phyloP scores from a whole-genome alignment of 2,113 vertebrate genomes.

The Ochotona curzoniae region DNA sequence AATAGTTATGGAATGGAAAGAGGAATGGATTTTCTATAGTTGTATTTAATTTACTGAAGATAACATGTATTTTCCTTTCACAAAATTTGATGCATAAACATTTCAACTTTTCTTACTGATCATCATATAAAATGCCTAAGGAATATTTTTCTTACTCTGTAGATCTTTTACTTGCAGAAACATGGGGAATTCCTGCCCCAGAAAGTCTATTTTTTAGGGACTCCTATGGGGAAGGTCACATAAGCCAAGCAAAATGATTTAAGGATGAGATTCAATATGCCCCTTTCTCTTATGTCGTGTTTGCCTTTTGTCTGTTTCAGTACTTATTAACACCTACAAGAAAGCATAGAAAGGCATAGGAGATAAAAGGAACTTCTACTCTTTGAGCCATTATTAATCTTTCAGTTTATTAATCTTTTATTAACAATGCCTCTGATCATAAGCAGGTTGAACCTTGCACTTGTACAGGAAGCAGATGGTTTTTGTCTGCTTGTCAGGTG shows the following conservation, averaged over 20 bases:
- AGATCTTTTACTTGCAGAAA: slow-evolving; percentile 29
- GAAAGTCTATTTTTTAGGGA: slow-evolving; percentile 13
- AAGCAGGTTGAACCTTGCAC: neutral
- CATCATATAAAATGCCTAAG: neutral
- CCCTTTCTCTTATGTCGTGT: neutral
- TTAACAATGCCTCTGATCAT: slow-evolving; percentile 64
- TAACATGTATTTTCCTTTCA: neutral
- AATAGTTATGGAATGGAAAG: neutral
- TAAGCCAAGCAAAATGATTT: neutral
- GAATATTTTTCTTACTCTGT: neutral
- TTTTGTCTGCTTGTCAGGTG: neutral
- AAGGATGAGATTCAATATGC: neutral
- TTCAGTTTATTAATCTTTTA: slow-evolving; percentile 60
- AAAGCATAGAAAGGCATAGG: slow-evolving; percentile 32
- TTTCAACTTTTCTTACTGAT: neutral
- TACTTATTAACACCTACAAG: slow-evolving; percentile 62
- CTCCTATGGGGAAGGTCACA: neutral
- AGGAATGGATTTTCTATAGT: neutral
- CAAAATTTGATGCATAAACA: neutral
- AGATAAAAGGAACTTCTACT: slow-evolving; percentile 60
- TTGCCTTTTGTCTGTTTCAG: slow-evolving; percentile 64
- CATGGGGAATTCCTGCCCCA: neutral
- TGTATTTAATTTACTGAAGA: neutral
- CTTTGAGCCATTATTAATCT: slow-evolving; percentile 71
- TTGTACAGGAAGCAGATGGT: slow-evolving; percentile 20